phyloP scores from a whole-genome alignment of 2,888 invertebrate species.

The Melanostoma scalare region DNA sequence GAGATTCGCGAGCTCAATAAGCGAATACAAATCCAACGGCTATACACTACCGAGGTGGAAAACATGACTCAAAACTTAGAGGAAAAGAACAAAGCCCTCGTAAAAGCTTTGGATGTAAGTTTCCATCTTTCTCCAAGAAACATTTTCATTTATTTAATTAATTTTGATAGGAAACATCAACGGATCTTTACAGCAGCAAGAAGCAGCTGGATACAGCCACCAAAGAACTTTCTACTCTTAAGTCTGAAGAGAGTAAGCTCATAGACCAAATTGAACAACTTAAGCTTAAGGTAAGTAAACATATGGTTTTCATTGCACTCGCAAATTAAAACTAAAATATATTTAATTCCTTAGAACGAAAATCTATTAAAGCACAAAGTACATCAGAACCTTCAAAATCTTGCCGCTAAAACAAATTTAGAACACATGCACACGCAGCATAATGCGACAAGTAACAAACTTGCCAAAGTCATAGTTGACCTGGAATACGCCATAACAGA shows the following conservation, averaged over 20 bases:
- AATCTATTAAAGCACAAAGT: constrained; percentile 79
- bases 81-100: constrained; percentile 79
- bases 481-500: constrained; percentile 79
- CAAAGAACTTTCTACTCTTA: constrained; percentile 77
- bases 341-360: constrained; percentile 74
- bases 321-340: neutral
- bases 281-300: constrained; percentile 72
- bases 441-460: constrained; percentile 79
- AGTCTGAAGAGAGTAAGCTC: constrained; percentile 77
- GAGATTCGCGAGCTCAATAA: constrained; percentile 81
- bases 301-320: neutral
- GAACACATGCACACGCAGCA: constrained; percentile 79
- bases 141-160: neutral
- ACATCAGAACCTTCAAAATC: constrained; percentile 80
- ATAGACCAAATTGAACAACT: constrained; percentile 77
- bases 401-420: constrained; percentile 79
- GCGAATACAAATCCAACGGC: constrained; percentile 79
- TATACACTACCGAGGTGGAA: constrained; percentile 80
- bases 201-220: constrained; percentile 78
- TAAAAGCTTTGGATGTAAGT: constrained; percentile 80
- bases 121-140: neutral
- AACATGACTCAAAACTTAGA: constrained; percentile 78
- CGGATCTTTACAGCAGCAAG: constrained; percentile 79
- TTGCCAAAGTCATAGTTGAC: constrained; percentile 79
- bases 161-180: constrained; percentile 79